Percentiles rank a stretch among this genome's conserved stretches.
Conservation (phyloP, 2,113 vertebrate species). For the Motacilla alba region DNA sequence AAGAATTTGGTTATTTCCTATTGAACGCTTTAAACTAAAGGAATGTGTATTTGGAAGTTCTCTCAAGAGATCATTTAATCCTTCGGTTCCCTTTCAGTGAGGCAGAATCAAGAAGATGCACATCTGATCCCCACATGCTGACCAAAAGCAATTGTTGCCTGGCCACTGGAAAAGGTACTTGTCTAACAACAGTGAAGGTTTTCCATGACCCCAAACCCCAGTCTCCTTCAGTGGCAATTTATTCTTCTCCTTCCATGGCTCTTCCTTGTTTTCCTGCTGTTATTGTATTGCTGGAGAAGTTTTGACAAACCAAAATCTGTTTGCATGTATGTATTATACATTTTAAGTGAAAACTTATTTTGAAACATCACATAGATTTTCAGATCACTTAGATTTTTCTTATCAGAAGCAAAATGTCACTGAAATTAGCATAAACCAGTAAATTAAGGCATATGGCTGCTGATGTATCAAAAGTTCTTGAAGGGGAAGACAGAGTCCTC, state of each 20-base stretch:
- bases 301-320: neutral
- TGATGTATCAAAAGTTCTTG: too few relatives aligned
- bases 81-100: neutral
- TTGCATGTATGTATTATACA: neutral
- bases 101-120: neutral
- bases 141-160: neutral
- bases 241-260: neutral
- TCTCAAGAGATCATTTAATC: neutral
- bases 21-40: neutral
- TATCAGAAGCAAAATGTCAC: too few relatives aligned
- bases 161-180: neutral
- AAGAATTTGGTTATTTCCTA: neutral
- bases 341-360: neutral
- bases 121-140: neutral
- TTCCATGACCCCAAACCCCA: neutral
- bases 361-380: slow-evolving; percentile 1
- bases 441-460: too few relatives aligned
- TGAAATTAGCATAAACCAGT: too few relatives aligned
- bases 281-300: neutral
- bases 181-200: neutral
- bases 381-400: neutral
- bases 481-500: too few relatives aligned
- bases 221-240: neutral
- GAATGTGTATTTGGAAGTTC: neutral
- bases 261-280: neutral